Base-by-base conservation (phyloP, 2,797 vertebrate species). In the Acanthiza pusilla region DNA sequence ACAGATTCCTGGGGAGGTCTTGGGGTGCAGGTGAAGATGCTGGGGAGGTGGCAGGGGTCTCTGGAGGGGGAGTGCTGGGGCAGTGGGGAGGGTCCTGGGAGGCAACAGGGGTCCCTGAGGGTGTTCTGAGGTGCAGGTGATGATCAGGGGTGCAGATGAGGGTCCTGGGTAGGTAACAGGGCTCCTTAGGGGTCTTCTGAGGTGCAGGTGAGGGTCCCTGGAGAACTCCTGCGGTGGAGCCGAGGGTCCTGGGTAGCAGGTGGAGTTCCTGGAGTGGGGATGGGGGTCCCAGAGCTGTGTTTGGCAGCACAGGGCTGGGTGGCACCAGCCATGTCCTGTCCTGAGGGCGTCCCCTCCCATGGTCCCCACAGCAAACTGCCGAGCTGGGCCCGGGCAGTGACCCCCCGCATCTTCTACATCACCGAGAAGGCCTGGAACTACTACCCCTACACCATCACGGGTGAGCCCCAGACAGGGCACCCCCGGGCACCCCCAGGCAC, bases 351-450 rank as follows among this genome's bases (percentile, higher is more conserved):
- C 6, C 22, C 15, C 16, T 18, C 2, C 18, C 29, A 4, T 0
- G 10, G n/a, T 66, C 19, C 40, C 57, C n/a, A 1, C 96, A 98
- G 97, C 91, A 98, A 98, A 43, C 92, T 98, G 85, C 97, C 97
- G 0, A 93, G 97, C 94, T 98, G 97, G 97, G 97, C 97, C 2
- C 97, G 97, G 15, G 97, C 97, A 0, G 97, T 98, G 79, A 98
- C 97, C 7, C 97, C 97, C 4, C 96, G 97, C 45, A 98, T 98
- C 61, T 98, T 98, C 96, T 98, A 98, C 78, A 92, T 98, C 88
- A 98, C 97, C 0, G 97, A 98, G 91, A 98, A 98, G 50, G 97
- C 97, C 55, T 98, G 97, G 97, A 98, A 98, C 89, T 98, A 98
- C 78, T 98, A 98, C 47, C 97, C 97, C 7, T 97, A 98, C 83